phyloP scores from a whole-genome alignment of 2,888 invertebrate species.

The Sipha maydis region DNA sequence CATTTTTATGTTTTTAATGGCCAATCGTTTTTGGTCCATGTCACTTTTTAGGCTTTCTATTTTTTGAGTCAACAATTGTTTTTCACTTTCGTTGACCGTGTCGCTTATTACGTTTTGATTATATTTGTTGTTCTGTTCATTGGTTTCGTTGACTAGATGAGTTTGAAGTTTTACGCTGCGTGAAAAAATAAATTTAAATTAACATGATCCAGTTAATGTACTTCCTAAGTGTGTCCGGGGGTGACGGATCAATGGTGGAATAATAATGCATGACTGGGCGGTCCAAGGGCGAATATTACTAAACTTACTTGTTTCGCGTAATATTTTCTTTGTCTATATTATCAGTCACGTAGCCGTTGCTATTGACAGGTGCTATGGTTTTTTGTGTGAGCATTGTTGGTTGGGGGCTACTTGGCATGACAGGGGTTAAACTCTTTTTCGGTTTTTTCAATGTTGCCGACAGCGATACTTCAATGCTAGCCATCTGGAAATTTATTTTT shows the following conservation, averaged over 20 bases:
- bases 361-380: constrained; percentile 14
- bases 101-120: constrained; percentile 52
- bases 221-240: background rate
- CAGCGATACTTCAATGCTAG: constrained; percentile 84
- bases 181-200: background rate
- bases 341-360: constrained; percentile 39
- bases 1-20: constrained; percentile 83
- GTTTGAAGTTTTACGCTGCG: constrained; percentile 28
- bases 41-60: constrained; percentile 74
- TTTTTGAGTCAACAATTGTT: constrained; percentile 71
- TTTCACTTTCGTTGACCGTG: constrained; percentile 60
- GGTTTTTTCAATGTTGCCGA: constrained; percentile 72
- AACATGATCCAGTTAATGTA: background rate
- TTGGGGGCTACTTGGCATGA: constrained; percentile 34
- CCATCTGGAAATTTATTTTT: constrained; percentile 73
- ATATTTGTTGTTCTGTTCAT: constrained; percentile 41
- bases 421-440: constrained; percentile 62
- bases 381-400: constrained; percentile 27
- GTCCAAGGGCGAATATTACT: background rate
- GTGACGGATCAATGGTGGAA: background rate
- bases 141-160: constrained; percentile 53
- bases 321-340: constrained; percentile 51
- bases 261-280: background rate
- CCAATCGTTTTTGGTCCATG: constrained; percentile 80
- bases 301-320: constrained; percentile 21